A percentile compares a stretch with the other conserved stretches of the same genome.
phyloP scores from a whole-genome alignment of 2,888 invertebrate species.

The Acrocyrtus sp. region DNA sequence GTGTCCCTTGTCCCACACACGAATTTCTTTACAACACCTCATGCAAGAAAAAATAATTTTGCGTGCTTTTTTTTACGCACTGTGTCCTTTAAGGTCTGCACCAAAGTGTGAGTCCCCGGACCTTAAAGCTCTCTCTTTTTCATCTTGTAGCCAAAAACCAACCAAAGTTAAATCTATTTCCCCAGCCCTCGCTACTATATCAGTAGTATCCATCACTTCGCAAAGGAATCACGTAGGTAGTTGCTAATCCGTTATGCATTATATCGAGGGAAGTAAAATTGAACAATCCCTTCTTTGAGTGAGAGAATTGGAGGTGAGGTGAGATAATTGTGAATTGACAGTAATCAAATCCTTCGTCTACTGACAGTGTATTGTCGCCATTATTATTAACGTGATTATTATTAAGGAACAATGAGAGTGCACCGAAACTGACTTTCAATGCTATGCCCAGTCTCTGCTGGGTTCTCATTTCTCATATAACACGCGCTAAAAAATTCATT shows the following conservation, averaged over 20 bases:
- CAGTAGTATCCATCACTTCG: conserved; percentile 16
- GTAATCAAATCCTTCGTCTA: conserved; percentile 21
- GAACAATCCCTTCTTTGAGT: conserved; percentile 27
- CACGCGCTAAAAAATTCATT: not conserved
- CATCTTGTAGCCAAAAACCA: not conserved
- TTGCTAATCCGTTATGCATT: too few species aligned
- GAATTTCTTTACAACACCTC: conserved; percentile 1
- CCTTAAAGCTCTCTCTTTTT: too few species aligned
- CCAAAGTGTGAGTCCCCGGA: not conserved
- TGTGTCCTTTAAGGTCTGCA: conserved; percentile 10
- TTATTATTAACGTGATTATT: conserved; percentile 4
- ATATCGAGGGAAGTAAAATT: too few species aligned
- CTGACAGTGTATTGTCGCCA: conserved; percentile 34
- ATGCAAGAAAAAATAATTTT: not conserved
- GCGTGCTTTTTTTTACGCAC: conserved; percentile 8
- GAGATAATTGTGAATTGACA: conserved; percentile 49
- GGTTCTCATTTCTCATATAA: not conserved
- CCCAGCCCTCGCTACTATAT: not conserved
- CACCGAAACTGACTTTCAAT: conserved; percentile 42
- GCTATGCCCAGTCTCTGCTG: not conserved
- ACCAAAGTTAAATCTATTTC: not conserved
- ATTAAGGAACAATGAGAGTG: conserved; percentile 34
- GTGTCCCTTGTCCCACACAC: conserved; percentile 50
- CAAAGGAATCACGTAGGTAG: too few species aligned
- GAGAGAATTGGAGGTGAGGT: conserved; percentile 37